These are phyloP conservation scores for Rhabdomys pumilio DNA, from an alignment of 2,797 vertebrate species.

Conservation along the genomic window DNA sequence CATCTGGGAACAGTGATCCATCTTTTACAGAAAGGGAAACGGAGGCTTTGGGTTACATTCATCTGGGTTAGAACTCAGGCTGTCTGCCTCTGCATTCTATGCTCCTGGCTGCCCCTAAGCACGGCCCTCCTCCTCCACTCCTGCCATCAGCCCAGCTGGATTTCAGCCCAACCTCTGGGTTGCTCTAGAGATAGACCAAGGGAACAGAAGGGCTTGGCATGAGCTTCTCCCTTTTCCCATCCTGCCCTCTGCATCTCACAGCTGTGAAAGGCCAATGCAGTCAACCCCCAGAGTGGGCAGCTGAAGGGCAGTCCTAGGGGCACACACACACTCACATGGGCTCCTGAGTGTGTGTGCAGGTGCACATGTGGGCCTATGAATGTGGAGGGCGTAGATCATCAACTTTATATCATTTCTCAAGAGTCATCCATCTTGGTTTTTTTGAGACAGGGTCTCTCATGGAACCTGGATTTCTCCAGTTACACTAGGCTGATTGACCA, in stretches of 20 bases:
- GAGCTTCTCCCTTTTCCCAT: no score
- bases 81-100: not conserved
- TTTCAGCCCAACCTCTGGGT: not conserved
- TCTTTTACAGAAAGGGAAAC: slow-evolving; percentile 23
- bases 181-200: not conserved
- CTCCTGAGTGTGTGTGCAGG: not conserved
- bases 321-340: not conserved
- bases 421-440: not conserved
- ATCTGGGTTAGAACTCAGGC: not conserved
- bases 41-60: not conserved
- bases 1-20: not conserved
- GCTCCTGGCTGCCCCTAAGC: not conserved
- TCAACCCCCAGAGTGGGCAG: no score
- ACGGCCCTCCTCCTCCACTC: not conserved
- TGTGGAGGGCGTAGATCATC: not conserved
- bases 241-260: not conserved
- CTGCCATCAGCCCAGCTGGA: no score
- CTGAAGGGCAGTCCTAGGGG: not conserved
- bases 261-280: not conserved
- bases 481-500: not conserved
- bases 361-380: not conserved
- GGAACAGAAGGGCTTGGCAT: not conserved
- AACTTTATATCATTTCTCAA: not conserved
- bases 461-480: not conserved
- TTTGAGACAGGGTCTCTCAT: not conserved